A percentile compares a stretch with the other conserved stretches of the same genome.
These are phyloP conservation scores for Elachura formosa DNA, from an alignment of 2,113 vertebrate species.

Conservation along the genomic window DNA sequence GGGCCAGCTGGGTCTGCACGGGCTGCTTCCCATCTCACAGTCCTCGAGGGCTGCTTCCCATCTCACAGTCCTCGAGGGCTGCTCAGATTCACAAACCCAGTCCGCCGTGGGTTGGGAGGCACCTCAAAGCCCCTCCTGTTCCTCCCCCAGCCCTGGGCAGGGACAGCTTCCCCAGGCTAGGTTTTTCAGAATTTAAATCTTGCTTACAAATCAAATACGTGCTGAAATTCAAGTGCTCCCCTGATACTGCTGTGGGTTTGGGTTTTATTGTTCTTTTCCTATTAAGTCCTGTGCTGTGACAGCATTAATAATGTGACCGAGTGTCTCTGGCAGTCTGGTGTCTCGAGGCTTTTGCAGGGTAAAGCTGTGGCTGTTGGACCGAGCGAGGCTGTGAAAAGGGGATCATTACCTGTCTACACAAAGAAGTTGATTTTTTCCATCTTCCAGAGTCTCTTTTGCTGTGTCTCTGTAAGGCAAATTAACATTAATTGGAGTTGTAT, in stretches of 20 bases:
- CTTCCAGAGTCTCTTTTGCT: neutral
- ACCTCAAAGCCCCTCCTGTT: neutral
- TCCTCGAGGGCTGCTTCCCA: no score
- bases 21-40: no score
- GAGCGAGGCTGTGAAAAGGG: neutral
- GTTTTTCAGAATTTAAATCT: neutral
- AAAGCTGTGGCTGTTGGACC: neutral
- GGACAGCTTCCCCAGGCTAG: neutral
- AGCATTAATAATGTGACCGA: conserved; percentile 4
- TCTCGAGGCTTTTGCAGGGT: neutral
- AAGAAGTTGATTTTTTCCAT: conserved; percentile 8
- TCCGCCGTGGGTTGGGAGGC: neutral
- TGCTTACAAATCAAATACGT: neutral
- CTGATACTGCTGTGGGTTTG: neutral
- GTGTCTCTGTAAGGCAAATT: neutral
- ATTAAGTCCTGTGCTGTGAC: neutral
- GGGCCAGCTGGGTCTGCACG: no score
- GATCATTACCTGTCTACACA: neutral
- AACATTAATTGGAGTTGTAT: neutral
- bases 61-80: neutral
- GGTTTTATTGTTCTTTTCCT: neutral
- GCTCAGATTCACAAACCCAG: neutral
- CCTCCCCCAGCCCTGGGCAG: neutral
- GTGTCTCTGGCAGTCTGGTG: neutral
- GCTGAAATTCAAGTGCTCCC: neutral